Base-by-base conservation (phyloP, 2,797 vertebrate genomes). In the Alcedo quadribrachys region DNA sequence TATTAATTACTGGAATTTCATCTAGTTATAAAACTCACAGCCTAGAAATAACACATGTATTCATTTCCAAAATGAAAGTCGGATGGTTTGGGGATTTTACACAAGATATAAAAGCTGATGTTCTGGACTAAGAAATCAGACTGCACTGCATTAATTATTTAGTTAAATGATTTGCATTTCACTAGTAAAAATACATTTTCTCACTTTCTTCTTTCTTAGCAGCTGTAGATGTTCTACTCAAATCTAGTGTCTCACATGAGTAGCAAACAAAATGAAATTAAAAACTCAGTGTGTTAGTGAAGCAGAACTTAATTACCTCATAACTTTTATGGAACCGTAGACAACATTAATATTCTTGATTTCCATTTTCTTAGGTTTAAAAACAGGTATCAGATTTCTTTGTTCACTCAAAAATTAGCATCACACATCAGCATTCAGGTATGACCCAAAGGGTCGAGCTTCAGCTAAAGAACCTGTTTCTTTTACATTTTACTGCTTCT, bases 161-260 rank as follows among this genome's bases (percentile, higher is more conserved):
- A 94, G 88, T 51, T 79, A 48, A 55, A 70, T 70, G 33, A 70
- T 84, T 92, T 94, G 12, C 53, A 87, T 92, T 91, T 87, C 78
- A 63, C 32, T 83, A 27, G 37, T 35, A 14, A 90, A 92, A 94
- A 61, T 37, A 54, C 14, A 4, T 58, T 58, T 5, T 45, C 35
- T 73, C 22, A 6, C 45, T 58, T 81, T 94, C 74, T 57, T 93
- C 60, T 67, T 12, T 92, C 30, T 87, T 86, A 86, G 45, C 48
- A 92, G 77, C 27, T 79, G 19, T 74, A 89, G 65, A 81, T 89
- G 43, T 80, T 95, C 58, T 70, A 66, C 40, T 43, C 33, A 92
- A 71, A 67, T 27, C 25, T 86, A 75, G 51, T 80, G 69, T 61
- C 32, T 67, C 40, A 71, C 30, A 48, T 62, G 25, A 54, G 32